A percentile compares a stretch with the other conserved stretches of the same genome.
phyloP scores from a whole-genome alignment of 2,888 invertebrate species.

The Hypena proboscidalis region DNA sequence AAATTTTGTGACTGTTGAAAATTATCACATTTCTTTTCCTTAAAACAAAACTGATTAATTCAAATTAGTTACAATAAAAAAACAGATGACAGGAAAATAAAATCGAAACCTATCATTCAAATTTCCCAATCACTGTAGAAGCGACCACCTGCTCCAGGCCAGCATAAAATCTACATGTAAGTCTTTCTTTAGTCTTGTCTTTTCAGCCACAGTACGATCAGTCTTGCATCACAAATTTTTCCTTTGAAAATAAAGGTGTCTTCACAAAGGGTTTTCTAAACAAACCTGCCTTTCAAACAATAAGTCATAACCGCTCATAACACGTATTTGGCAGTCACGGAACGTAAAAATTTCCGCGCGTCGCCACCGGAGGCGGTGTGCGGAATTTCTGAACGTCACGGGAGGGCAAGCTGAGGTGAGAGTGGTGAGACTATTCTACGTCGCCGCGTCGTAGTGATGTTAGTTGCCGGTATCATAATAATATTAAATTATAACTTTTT shows the following conservation, averaged over 20 bases:
- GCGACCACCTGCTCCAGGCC: too few relatives aligned
- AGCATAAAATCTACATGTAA: too few relatives aligned
- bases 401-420: conserved; percentile 33
- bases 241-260: neutral
- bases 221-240: conserved; percentile 1
- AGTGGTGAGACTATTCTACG: conserved; percentile 13
- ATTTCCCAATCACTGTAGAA: too few relatives aligned
- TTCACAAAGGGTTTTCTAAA: conserved; percentile 12
- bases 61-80: too few relatives aligned
- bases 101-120: too few relatives aligned
- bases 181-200: neutral
- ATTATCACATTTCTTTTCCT: too few relatives aligned
- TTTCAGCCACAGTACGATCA: conserved; percentile 1
- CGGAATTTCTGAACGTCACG: conserved; percentile 39
- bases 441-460: conserved; percentile 28
- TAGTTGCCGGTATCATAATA: too few relatives aligned
- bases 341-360: conserved; percentile 39
- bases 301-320: conserved; percentile 29
- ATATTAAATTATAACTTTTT: too few relatives aligned
- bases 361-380: conserved; percentile 36
- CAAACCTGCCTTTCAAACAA: conserved; percentile 26
- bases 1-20: too few relatives aligned
- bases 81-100: too few relatives aligned
- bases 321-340: conserved; percentile 30
- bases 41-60: too few relatives aligned